Evolutionary conservation across 2,113 vertebrate genomes (phyloP).

Genomic region (Eupsittula cactorum): DNA sequence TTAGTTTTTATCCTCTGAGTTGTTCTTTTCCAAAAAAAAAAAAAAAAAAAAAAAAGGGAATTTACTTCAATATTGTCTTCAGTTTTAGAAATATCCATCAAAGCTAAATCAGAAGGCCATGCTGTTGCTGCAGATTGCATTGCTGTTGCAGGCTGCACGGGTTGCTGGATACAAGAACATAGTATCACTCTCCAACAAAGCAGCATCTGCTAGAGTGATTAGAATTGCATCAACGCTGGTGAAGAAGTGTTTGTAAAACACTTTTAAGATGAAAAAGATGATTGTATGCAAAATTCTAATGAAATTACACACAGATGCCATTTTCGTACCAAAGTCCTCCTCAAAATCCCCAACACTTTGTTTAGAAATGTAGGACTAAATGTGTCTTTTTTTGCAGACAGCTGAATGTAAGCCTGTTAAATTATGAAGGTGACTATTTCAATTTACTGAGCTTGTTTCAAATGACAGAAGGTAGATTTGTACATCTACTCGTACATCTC

Average conservation of each 20-base stretch:
- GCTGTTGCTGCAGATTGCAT: background rate
- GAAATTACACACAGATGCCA: background rate
- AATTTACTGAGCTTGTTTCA: background rate
- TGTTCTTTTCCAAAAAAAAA: too few relatives aligned
- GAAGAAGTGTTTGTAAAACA: slow-evolving; percentile 6
- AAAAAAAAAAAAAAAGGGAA: too few relatives aligned
- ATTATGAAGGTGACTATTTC: background rate
- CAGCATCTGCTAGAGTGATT: slow-evolving; percentile 41
- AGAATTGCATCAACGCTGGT: slow-evolving; percentile 14
- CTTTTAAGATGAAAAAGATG: slow-evolving; percentile 7
- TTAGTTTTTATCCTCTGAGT: too few relatives aligned
- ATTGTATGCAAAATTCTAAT: background rate
- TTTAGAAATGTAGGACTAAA: background rate
- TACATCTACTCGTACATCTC: background rate
- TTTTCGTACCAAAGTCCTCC: background rate
- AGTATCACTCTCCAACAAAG: background rate
- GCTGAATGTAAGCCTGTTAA: background rate
- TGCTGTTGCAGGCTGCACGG: background rate
- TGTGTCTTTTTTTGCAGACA: background rate
- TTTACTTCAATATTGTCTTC: background rate
- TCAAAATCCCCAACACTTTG: background rate
- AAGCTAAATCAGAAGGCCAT: background rate
- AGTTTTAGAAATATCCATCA: background rate
- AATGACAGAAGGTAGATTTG: background rate
- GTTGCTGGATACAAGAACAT: background rate